Evolutionary conservation across 2,797 vertebrate species (phyloP), one percentile per base, ranked within the genome.

Genomic region (Brachyalestes nurse): DNA sequence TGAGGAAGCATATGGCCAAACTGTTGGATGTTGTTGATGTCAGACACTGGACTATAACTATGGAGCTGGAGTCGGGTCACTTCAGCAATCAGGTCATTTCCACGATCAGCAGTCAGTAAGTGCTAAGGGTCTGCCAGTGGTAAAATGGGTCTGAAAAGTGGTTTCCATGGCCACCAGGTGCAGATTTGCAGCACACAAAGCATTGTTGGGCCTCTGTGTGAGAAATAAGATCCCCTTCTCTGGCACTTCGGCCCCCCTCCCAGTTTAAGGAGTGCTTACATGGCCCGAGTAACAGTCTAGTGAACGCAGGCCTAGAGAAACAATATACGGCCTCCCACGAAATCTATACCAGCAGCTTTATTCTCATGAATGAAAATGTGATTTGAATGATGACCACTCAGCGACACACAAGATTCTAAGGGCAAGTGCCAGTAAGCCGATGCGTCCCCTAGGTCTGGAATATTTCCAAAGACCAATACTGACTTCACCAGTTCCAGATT

Each of bases 161-260:
- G 92, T 93, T 91, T 88, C 91, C 90, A 91, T 91, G 90, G 88
- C 79, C 72, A 92, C 91, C 92, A 93, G 92, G 92, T 93, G 90
- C 92, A 92, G 90, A 90, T 91, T 91, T 92, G 89, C 90, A 84
- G 84, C 88, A 84, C 89, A 92, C 90, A 93, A 91, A 91, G 90
- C 82, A 42, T 82, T 83, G 88, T 88, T 92, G 90, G 89, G 90
- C 87, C 72, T 82, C 64, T 82, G 87, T 88, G 66, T 79, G 83
- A 86, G 93, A 93, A 93, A 93, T 87, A 71, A 82, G 90, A 93
- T 93, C 89, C 77, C 66, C 85, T 87, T 89, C 88, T 88, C 88
- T 93, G 88, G 91, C 89, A 93, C 90, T 92, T 89, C 89, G 87
- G 92, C 87, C 88, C 58, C 86, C 88, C 89, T 88, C 83, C 51